A percentile compares a stretch with the other conserved stretches of the same genome.
phyloP scores from a whole-genome alignment of 2,113 vertebrate genomes.

The Panthera leo region DNA sequence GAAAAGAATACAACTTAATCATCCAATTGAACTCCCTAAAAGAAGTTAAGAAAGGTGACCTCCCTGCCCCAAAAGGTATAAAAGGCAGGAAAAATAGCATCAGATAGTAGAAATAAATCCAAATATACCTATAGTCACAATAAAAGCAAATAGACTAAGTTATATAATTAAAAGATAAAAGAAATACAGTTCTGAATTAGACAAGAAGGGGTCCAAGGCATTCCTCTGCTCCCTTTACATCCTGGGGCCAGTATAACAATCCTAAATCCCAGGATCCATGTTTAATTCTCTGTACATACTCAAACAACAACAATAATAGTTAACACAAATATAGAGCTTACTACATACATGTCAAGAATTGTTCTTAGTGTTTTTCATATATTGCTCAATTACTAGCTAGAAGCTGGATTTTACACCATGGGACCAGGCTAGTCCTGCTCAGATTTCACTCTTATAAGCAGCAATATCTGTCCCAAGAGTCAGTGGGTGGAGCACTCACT shows the following conservation, averaged over 20 bases:
- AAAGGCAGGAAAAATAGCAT: not conserved
- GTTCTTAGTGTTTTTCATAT: not conserved
- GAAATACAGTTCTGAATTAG: not conserved
- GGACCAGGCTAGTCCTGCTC: not conserved
- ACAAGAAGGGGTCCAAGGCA: not conserved
- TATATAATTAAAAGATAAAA: not conserved
- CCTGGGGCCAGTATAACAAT: not conserved
- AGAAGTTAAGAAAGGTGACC: not conserved
- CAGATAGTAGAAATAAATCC: not conserved
- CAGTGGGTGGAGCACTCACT: not conserved
- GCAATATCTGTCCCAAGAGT: not conserved
- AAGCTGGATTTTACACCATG: not conserved
- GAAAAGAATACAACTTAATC: conserved; percentile 14
- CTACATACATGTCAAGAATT: not conserved
- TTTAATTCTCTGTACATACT: not conserved
- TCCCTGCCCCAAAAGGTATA: not conserved
- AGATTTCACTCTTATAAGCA: not conserved
- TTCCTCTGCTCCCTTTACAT: not conserved
- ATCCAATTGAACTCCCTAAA: not conserved
- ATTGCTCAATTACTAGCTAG: not conserved
- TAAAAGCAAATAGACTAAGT: conserved; percentile 7
- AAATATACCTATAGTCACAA: conserved; percentile 15
- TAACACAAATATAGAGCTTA: not conserved
- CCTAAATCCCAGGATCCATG: not conserved
- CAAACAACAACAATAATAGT: not conserved